These are phyloP conservation scores for Xiphophorus hellerii DNA, from an alignment of 2,113 vertebrate species.

Conservation along the genomic window DNA sequence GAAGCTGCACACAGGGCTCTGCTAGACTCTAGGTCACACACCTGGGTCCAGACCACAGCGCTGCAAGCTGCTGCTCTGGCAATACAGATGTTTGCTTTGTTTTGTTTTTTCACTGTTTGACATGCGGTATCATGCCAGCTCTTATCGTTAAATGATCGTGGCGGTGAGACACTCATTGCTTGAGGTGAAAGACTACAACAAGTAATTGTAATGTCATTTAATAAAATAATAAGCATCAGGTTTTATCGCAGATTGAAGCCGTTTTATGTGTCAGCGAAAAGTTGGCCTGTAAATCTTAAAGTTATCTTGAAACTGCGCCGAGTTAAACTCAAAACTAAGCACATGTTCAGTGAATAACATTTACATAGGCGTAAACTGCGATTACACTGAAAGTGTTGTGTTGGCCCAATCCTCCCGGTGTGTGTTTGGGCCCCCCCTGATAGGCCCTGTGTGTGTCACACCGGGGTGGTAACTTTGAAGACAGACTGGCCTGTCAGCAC, in stretches of 20 bases:
- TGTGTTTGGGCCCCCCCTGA: constrained; percentile 45
- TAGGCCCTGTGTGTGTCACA: constrained; percentile 61
- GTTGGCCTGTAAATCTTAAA: no score
- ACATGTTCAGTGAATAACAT: not conserved
- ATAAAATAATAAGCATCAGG: not conserved
- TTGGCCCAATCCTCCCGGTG: not conserved
- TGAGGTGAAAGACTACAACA: not conserved
- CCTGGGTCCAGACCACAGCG: constrained; percentile 69
- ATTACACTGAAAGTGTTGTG: not conserved
- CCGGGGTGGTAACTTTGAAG: constrained; percentile 58
- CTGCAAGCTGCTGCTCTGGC: constrained; percentile 45
- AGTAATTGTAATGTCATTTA: no score
- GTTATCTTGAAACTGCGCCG: no score
- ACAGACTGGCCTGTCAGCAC: constrained; percentile 35
- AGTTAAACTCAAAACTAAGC: not conserved
- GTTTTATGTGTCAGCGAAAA: no score
- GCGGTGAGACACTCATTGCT: not conserved
- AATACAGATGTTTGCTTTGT: not conserved
- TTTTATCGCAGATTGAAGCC: not conserved
- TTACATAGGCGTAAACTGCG: not conserved
- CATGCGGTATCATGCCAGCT: constrained; percentile 12
- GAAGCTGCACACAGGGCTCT: constrained; percentile 49
- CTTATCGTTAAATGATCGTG: not conserved
- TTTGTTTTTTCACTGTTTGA: constrained; percentile 15
- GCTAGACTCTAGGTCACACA: constrained; percentile 71